Conservation (phyloP, 1,140 invertebrate species). For the Leptinotarsa lineolata region DNA sequence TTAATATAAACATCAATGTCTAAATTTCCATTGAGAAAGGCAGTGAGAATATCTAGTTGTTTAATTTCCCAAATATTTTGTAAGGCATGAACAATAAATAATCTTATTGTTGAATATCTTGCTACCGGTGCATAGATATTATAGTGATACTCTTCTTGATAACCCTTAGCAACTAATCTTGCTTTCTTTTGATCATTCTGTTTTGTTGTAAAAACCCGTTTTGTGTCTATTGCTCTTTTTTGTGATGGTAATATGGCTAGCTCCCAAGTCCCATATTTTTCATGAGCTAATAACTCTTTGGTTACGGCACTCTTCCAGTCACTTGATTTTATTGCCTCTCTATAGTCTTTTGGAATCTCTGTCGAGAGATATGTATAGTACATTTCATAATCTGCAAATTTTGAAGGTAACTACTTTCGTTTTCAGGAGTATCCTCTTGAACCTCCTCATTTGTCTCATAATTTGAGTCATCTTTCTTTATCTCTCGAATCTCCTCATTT, state of each 20-base stretch:
- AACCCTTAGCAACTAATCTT: slow-evolving; percentile 8
- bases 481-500: not conserved
- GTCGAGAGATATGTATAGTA: not conserved
- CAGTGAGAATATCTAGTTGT: too few relatives aligned
- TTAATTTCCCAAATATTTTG: not conserved
- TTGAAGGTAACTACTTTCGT: not conserved
- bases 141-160: not conserved
- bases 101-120: not conserved
- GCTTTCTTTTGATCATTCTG: slow-evolving; percentile 6
- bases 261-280: not conserved
- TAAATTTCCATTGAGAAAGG: too few relatives aligned
- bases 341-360: not conserved
- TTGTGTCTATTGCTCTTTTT: slow-evolving; percentile 8
- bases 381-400: not conserved
- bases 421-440: not conserved
- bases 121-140: slow-evolving; percentile 3
- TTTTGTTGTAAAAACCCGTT: not conserved
- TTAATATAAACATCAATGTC: too few relatives aligned
- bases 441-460: not conserved
- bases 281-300: not conserved
- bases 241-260: not conserved
- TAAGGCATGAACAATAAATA: slow-evolving; percentile 6
- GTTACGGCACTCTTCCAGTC: not conserved
- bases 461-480: too few relatives aligned
- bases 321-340: not conserved